Evolutionary conservation across 2,888 invertebrate species (phyloP), one percentile per base, ranked within the genome.

Genomic region (Meiosimyza decipiens): DNA sequence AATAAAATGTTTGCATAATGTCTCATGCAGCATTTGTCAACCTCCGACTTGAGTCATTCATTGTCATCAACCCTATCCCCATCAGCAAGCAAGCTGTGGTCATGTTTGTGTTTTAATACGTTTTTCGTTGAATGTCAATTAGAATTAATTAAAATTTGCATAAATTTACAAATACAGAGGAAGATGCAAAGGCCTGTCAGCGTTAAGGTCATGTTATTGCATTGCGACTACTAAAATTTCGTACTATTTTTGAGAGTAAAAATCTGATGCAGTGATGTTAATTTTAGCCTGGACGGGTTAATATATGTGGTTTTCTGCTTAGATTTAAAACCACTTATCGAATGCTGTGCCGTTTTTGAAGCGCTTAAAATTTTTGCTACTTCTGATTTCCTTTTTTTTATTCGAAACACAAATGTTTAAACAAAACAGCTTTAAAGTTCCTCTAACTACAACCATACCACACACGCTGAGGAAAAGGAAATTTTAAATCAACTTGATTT

Each of bases 91-190:
- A 68, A 50, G 2, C 50, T 22, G 28, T 63, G 33, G 12, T 18
- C 16, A 33, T 47, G n/a, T 40, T 15, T 71, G 54, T 71, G 59
- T 63, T 72, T 73, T 50, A 69, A 60, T 69, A 51, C 33, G 51
- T 60, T 75, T 73, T 73, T 65, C 60, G 73, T 74, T 72, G 74
- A 76, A 77, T 76, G 79, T 80, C 82, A 81, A 82, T 80, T 81
- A 80, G 81, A 80, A 79, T 80, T 77, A 82, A 81, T 81, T 81
- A 80, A 76, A 81, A 80, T 80, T 79, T 69, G 50, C 60, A 52
- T 60, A 51, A n/a, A 40, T 22, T 54, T 15, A 7, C 1, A 49
- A 28, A 15, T 33, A 40, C 22, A 28, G 51, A 15, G 60, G 55
- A 57, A 57, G 18, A 67, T 12, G 16, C 47, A 33, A 22, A 33